These are phyloP conservation scores for Entelurus aequoreus DNA, from an alignment of 2,113 vertebrate genomes.

Conservation along the genomic window DNA sequence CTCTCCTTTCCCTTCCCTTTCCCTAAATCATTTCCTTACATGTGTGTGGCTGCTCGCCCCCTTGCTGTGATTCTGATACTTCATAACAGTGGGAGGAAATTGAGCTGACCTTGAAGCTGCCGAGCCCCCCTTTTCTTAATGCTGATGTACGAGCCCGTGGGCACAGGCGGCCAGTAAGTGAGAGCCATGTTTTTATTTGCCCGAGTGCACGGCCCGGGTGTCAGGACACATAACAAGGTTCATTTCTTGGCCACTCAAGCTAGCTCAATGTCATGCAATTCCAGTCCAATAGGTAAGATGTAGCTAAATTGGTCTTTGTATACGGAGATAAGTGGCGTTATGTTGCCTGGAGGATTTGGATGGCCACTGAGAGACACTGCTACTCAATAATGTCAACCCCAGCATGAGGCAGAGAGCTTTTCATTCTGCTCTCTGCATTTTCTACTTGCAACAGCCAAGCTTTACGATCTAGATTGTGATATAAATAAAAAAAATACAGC, in stretches of 20 bases:
- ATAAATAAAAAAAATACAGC: too few relatives aligned
- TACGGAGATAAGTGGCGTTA: conserved; percentile 35
- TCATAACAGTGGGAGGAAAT: conserved; percentile 72
- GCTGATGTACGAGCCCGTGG: conserved; percentile 72
- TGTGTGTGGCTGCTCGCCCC: conserved; percentile 61
- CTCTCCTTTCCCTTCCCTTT: conserved; percentile 31
- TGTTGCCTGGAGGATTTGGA: conserved; percentile 25
- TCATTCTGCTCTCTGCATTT: background rate
- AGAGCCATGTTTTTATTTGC: conserved; percentile 78
- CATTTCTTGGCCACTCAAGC: conserved; percentile 67
- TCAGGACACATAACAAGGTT: conserved; percentile 72
- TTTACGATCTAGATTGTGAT: background rate
- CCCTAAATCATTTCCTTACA: conserved; percentile 64
- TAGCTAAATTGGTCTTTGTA: conserved; percentile 55
- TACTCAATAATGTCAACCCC: background rate
- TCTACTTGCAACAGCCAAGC: background rate
- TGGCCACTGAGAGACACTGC: background rate
- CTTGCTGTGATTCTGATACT: conserved; percentile 65
- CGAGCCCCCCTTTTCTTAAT: conserved; percentile 58
- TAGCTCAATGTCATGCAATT: conserved; percentile 51
- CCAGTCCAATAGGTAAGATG: conserved; percentile 41
- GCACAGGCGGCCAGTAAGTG: conserved; percentile 69
- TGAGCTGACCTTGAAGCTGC: conserved; percentile 74
- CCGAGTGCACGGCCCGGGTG: conserved; percentile 62
- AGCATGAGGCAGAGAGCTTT: background rate